These are phyloP conservation scores for Centropristis striata DNA, from an alignment of 2,113 vertebrate species.

Conservation along the genomic window DNA sequence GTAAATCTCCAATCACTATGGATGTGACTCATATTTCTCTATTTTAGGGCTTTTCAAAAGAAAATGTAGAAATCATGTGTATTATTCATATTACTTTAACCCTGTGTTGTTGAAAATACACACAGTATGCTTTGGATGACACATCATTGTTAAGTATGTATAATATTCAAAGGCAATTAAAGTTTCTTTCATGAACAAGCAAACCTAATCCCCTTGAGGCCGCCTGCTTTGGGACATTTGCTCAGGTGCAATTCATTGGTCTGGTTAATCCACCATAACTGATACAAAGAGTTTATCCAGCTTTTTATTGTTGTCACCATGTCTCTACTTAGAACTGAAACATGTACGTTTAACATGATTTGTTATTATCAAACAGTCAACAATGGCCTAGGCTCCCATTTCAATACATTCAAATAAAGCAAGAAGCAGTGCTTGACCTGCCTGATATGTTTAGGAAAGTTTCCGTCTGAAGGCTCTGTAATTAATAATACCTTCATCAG, in stretches of 20 bases:
- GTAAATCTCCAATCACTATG: conserved; percentile 5
- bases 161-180: conserved; percentile 3
- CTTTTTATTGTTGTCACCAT: conserved; percentile 6
- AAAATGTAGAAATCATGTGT: no score
- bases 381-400: neutral
- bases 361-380: neutral
- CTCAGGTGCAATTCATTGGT: conserved; percentile 25
- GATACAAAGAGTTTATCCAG: conserved; percentile 13
- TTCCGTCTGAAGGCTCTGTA: neutral
- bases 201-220: conserved; percentile 12
- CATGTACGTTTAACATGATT: neutral
- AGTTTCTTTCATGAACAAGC: conserved; percentile 30
- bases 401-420: neutral
- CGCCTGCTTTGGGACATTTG: conserved; percentile 16
- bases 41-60: neutral
- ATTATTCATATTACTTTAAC: neutral
- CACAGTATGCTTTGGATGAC: no score
- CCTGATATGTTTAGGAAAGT: neutral
- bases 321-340: conserved; percentile 14
- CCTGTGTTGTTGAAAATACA: no score
- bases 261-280: conserved; percentile 24
- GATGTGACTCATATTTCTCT: neutral
- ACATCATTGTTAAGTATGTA: conserved; percentile 2
- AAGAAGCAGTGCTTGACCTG: neutral
- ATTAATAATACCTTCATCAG: neutral